A percentile compares a stretch with the other conserved stretches of the same genome.
Conservation (phyloP, 2,113 vertebrate genomes). For the Cebidichthys violaceus region DNA sequence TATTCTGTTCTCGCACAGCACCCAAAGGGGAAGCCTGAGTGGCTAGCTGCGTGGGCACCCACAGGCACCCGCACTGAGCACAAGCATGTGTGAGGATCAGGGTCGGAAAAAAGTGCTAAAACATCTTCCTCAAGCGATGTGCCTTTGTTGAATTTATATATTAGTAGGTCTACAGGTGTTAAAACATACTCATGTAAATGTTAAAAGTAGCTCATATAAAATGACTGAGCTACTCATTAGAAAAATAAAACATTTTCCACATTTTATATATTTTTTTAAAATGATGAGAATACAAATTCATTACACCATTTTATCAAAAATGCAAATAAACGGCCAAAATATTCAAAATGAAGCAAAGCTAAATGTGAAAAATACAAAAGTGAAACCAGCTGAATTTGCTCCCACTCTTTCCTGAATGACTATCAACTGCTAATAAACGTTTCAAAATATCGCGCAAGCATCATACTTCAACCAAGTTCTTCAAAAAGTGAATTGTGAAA, state of each 20-base stretch:
- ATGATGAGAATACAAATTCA: not conserved
- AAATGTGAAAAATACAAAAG: not conserved
- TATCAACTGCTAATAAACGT: not conserved
- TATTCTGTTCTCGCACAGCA: constrained; percentile 55
- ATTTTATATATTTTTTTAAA: not conserved
- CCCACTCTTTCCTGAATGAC: not conserved
- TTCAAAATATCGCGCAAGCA: not conserved
- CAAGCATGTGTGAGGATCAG: not conserved
- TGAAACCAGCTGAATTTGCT: not conserved
- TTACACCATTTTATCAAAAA: not conserved
- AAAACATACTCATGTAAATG: not conserved
- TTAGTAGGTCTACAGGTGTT: not conserved
- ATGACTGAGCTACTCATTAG: not conserved
- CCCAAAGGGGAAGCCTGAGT: constrained; percentile 15
- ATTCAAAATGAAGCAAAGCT: not conserved
- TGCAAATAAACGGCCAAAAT: not conserved
- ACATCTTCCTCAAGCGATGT: not conserved
- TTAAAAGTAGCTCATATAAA: not conserved
- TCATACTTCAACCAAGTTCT: not conserved
- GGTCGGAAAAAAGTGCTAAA: not conserved
- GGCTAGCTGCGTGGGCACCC: not conserved
- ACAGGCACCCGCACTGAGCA: not conserved
- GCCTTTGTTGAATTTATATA: not conserved
- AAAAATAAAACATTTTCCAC: not conserved
- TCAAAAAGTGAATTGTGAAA: not conserved